Evolutionary conservation across 1,140 invertebrate species (phyloP).

Genomic region (Melipona quadrifasciata): DNA sequence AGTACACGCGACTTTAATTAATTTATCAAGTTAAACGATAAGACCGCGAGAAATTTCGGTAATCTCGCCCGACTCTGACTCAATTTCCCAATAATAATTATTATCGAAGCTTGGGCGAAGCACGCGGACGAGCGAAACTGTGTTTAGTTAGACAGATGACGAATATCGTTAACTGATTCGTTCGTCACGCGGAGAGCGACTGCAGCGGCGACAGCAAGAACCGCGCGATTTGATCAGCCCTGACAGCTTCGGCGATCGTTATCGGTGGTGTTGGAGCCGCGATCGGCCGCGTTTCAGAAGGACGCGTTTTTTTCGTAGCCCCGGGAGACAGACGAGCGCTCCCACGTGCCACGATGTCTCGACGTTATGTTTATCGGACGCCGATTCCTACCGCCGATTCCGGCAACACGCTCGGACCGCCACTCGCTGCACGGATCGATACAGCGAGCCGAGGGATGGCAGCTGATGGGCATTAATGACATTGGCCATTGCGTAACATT

Average conservation of each 20-base stretch:
- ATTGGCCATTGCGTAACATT: not conserved
- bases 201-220: not conserved
- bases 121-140: not conserved
- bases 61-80: not conserved
- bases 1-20: no score
- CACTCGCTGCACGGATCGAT: not conserved
- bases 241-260: not conserved
- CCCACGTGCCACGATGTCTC: not conserved
- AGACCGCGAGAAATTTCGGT: not conserved
- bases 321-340: slow-evolving; percentile 7
- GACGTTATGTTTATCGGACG: slow-evolving; percentile 24
- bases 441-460: not conserved
- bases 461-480: slow-evolving; percentile 9
- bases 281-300: not conserved
- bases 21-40: not conserved
- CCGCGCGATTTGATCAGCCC: slow-evolving; percentile 1
- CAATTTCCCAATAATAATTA: no score
- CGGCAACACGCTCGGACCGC: not conserved
- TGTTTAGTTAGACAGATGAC: not conserved
- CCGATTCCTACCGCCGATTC: not conserved
- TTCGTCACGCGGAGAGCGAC: not conserved
- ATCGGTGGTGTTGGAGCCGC: not conserved
- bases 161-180: not conserved
- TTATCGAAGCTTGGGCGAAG: not conserved
- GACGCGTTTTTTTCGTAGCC: not conserved